phyloP scores from a whole-genome alignment of 2,797 vertebrate genomes.

The Babyrousa celebensis region DNA sequence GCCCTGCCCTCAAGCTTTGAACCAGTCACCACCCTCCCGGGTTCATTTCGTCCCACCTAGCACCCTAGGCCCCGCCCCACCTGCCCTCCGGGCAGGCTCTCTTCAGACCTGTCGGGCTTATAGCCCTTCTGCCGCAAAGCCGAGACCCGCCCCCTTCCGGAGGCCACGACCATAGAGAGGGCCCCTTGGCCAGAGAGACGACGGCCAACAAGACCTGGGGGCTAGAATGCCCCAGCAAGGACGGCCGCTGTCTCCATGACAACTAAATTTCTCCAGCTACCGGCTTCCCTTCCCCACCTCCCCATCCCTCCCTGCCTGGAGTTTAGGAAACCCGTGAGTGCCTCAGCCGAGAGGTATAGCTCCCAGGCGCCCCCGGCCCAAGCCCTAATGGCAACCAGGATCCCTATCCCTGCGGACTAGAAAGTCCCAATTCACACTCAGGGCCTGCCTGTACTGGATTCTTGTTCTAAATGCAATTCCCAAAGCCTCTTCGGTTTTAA shows the following conservation, averaged over 20 bases:
- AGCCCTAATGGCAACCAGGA: too few relatives aligned
- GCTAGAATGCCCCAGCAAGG: conserved; percentile 31
- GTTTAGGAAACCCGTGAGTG: background rate
- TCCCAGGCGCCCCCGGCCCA: fast-evolving
- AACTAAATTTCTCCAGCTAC: background rate
- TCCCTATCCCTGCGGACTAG: fast-evolving
- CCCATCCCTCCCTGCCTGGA: background rate
- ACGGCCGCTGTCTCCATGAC: background rate
- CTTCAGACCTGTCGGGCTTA: background rate
- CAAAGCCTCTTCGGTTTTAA: background rate
- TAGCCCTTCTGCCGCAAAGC: background rate
- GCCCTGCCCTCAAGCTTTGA: background rate
- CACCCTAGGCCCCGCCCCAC: background rate
- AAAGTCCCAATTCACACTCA: background rate
- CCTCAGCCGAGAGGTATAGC: background rate
- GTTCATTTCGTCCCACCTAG: background rate
- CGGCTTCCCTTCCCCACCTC: fast-evolving
- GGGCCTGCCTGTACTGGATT: background rate
- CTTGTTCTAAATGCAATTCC: background rate
- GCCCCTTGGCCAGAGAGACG: conserved; percentile 44
- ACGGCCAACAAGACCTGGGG: conserved; percentile 35
- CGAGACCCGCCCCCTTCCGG: background rate
- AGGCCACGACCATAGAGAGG: conserved; percentile 68
- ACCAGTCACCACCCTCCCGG: background rate
- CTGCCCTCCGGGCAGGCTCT: background rate